Evolutionary conservation across 2,797 vertebrate genomes (phyloP), one percentile per base, ranked within the genome.

Genomic region (Rhinogobio ventralis): DNA sequence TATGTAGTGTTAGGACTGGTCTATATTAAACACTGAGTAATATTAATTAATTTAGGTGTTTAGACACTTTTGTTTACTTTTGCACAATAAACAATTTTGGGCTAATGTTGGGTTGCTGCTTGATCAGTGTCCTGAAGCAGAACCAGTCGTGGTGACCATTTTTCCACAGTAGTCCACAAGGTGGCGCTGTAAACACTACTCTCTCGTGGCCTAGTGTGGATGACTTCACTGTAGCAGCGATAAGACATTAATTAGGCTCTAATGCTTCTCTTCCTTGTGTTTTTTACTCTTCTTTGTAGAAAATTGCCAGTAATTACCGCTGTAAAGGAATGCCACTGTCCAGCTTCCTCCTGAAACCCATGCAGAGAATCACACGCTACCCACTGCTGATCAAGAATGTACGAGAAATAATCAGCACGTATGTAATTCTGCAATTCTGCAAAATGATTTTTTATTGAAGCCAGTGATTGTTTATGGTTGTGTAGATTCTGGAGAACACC

Each of bases 301-400:
- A 96, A 96, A 94, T 99, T 2, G 98, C 97, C 17, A 95, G 96
- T 80, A 96, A 99, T 92, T 96, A 97, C 77, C 95, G 97, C 13
- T 99, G 98, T 92, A 98, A 98, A 93, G 98, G 98, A 28, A 99
- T 99, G 98, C 98, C 98, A 0, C 95, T 99, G 72, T 99, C 97
- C 91, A 99, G 98, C 91, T 99, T 99, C 92, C 95, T 99, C 85
- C 94, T 99, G 91, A 99, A 99, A 83, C 98, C 98, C 80, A 99
- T 99, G 98, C 98, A 99, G 91, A 96, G 98, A 92, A 98, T 99
- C 93, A 99, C 98, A 0, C 97, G 98, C 86, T 99, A 99, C 93
- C 98, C 98, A 0, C 96, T 99, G 85, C 96, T 99, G 92, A 97
- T 99, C 90, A 97, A 96, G 92, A 98, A 97, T 5, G 98, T 99